Base-by-base conservation (phyloP, 1,140 invertebrate genomes). In the Drosophila persimilis region DNA sequence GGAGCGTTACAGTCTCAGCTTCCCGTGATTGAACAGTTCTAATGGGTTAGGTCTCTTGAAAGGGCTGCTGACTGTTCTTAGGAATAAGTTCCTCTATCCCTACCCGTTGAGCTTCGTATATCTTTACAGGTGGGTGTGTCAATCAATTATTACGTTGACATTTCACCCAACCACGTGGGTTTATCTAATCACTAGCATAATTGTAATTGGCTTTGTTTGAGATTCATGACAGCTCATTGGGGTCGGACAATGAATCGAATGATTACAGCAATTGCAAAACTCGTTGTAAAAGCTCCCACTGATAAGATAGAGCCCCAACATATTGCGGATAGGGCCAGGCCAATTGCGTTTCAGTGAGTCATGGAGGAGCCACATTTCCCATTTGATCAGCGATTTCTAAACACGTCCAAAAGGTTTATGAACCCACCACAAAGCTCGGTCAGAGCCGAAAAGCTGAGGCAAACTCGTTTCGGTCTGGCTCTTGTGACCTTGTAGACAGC, bases 131-230 rank as follows among this genome's bases (percentile, higher is more conserved):
- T 1, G 29, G 39, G 26, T 52, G 59, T 35, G 41, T 62, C 59
- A 35, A 55, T 55, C 41, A 53, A 44, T 54, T 63, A 45, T 35
- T 39, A 39, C 43, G 50, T 15, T 54, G n/a, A 29, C 43, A 41
- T 41, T 54, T 15, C 35, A 29, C 39, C 15, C 17, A 17, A 20
- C 29, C 43, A 15, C 62, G 15, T 47, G 48, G 35, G 15, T 22
- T 43, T 65, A 84, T 80, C 77, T 84, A 69, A 84, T 84, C 63
- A 24, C 35, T 6, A 55, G 45, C 61, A 74, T 67, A 80, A 84
- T 77, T 77, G 58, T 73, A 80, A 80, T 77, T 80, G 56, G 43
- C 15, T 43, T 75, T 51, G 69, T 69, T 77, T 64, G 39, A 20
- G 50, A 48, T 56, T 59, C 35, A 51, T 29, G 5, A 0, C 4